Conservation (phyloP, 2,113 vertebrate species). For the Chlorodrepanis virens region DNA sequence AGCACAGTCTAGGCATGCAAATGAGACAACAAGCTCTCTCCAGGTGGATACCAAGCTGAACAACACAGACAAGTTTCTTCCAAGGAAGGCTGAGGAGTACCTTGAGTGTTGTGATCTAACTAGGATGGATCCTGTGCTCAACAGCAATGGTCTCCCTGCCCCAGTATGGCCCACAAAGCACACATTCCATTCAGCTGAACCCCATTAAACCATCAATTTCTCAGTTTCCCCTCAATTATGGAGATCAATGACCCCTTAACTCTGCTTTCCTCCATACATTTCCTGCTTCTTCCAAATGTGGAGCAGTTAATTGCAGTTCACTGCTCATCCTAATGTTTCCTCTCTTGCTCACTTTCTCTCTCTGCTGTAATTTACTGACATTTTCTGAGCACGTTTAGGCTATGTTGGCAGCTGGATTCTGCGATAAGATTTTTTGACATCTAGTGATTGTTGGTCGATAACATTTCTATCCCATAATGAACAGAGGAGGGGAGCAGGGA, state of each 20-base stretch:
- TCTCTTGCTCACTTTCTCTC: neutral
- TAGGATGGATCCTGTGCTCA: neutral
- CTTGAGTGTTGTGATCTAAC: neutral
- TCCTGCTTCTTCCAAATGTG: slow-evolving; percentile 48
- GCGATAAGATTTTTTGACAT: slow-evolving; percentile 50
- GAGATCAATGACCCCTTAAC: slow-evolving; percentile 46
- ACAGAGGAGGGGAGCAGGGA: neutral
- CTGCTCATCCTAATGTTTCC: slow-evolving; percentile 53
- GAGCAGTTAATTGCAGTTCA: slow-evolving; percentile 43
- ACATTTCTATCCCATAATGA: slow-evolving; percentile 50
- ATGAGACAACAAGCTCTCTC: neutral
- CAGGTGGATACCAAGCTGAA: neutral
- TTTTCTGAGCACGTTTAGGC: slow-evolving; percentile 46
- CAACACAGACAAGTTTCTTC: neutral
- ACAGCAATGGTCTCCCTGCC: neutral
- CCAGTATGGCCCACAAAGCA: neutral
- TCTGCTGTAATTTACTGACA: slow-evolving; percentile 37
- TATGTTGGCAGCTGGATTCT: slow-evolving; percentile 46
- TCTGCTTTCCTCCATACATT: slow-evolving; percentile 19
- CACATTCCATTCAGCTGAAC: neutral
- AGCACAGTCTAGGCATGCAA: neutral
- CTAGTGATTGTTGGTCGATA: slow-evolving; percentile 50
- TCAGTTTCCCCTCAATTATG: slow-evolving; percentile 41
- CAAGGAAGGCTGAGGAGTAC: neutral
- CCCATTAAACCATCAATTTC: slow-evolving; percentile 45